Evolutionary conservation across 64 coral and sea anemone genomes (phyloP), one percentile per base, ranked within the genome.

Genomic region (Cladopsammia gracilis): DNA sequence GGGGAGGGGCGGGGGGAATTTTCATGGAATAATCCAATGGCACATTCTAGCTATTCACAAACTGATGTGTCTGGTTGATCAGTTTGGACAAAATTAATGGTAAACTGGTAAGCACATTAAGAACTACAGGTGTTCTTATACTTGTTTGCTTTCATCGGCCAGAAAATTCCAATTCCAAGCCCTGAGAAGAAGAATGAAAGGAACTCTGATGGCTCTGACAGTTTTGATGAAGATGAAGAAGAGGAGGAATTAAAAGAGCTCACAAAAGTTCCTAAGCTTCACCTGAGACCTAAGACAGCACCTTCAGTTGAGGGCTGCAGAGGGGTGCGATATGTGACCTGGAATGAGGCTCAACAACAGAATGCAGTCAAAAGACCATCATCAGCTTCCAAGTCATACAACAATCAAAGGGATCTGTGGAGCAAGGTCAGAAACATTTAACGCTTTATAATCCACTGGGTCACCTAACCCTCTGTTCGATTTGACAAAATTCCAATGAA

Each of bases 321-420:
- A 49, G 96, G 96, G 48, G 92, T 88, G 6, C 82, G 96, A 51
- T 98, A 98, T 88, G 96, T 98, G 58, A 98, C 96, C 64, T 98
- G 96, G 96, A 98, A 98, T 88, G 92, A 98, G 49, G 92, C 65
- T 13, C 82, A 91, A 13, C 49, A 76, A 2, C 70, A 62, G 53
- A 81, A 88, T 45, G 62, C 66, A 49, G 43, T 58, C 11, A 90
- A 88, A 87, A 65, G 82, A 50, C 82, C 91, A 48, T 43, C 23
- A 2, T 93, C 91, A 64, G 91, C 44, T 47, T 48, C 80, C 7
- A 84, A 84, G 46, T 42, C 46, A 84, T 10, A 20, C 4, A 84
- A 68, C 50, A 14, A 64, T 44, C 59, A 65, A 48, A 83, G 79
- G 42, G 60, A 68, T 49, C 18, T 48, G 51, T 47, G 62, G 62